Percentiles rank a stretch among this genome's conserved stretches.
phyloP scores from a whole-genome alignment of 1,140 invertebrate genomes.

The Trissolcus basalis region DNA sequence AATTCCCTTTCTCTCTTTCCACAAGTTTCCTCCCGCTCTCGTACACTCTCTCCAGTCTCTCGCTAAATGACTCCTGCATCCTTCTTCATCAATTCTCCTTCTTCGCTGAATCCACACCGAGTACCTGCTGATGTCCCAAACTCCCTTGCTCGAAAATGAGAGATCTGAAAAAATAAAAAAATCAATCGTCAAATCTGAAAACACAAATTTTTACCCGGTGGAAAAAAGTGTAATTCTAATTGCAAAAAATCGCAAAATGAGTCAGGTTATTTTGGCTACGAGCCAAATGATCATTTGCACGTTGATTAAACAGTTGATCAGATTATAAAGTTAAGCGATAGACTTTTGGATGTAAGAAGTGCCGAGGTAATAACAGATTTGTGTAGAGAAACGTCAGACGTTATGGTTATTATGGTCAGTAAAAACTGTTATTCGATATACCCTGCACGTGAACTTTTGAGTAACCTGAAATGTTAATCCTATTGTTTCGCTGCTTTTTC shows the following conservation, averaged over 20 bases:
- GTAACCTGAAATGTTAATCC: conserved; percentile 30
- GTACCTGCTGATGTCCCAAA: conserved; percentile 2
- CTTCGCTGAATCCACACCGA: conserved; percentile 61
- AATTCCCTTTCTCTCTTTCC: conserved; percentile 52
- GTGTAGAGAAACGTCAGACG: not conserved
- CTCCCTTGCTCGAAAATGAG: not conserved
- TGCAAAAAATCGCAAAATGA: too few species aligned
- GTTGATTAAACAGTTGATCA: too few species aligned
- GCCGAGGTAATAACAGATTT: not conserved
- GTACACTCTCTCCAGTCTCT: conserved; percentile 35
- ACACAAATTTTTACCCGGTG: too few species aligned
- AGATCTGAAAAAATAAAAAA: not conserved
- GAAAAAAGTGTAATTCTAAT: too few species aligned
- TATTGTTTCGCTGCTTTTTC: conserved; percentile 26
- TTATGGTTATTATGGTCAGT: not conserved
- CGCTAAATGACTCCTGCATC: conserved; percentile 33
- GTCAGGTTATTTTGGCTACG: too few species aligned
- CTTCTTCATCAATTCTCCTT: conserved; percentile 44
- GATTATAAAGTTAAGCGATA: too few species aligned
- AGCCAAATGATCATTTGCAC: too few species aligned
- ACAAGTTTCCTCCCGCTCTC: conserved; percentile 39
- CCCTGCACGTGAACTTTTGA: conserved; percentile 20
- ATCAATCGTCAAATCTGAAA: conserved; percentile 4
- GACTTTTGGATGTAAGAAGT: not conserved
- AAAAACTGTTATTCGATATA: conserved; percentile 5